A percentile compares a stretch with the other conserved stretches of the same genome.
Conservation (phyloP, 2,113 vertebrate species). For the Brienomyrus brachyistius region DNA sequence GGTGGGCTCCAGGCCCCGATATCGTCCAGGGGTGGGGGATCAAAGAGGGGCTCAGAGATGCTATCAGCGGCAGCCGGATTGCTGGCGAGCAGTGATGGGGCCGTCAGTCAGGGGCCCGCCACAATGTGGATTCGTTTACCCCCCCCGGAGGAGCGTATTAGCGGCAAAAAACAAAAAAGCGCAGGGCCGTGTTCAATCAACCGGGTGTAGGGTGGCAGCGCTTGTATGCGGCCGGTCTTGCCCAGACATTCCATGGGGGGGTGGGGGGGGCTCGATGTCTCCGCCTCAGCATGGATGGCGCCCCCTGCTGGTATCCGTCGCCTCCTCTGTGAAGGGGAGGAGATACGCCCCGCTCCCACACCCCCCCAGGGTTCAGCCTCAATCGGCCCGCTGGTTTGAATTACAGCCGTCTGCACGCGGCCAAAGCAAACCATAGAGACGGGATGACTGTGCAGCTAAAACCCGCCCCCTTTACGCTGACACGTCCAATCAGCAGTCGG, state of each 20-base stretch:
- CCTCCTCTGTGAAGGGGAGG: not conserved
- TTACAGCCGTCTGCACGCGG: not conserved
- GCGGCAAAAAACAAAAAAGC: slow-evolving; percentile 1
- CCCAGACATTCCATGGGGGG: not conserved
- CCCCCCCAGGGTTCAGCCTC: not conserved
- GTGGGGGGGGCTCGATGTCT: not conserved
- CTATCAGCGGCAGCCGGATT: slow-evolving; percentile 46
- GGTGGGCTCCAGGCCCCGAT: not conserved
- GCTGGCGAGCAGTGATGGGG: slow-evolving; percentile 55
- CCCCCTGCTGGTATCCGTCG: not conserved
- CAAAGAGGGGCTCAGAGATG: slow-evolving; percentile 51
- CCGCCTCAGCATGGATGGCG: not conserved
- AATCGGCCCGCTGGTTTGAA: not conserved
- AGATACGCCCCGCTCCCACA: not conserved
- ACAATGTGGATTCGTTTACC: slow-evolving; percentile 64
- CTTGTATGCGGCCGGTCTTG: not conserved
- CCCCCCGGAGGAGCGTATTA: slow-evolving; percentile 36
- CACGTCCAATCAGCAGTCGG: not conserved
- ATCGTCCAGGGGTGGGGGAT: slow-evolving; percentile 29
- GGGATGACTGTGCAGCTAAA: not conserved
- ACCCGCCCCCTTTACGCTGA: not conserved
- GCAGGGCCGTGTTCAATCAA: slow-evolving; percentile 44
- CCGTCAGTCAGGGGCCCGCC: slow-evolving; percentile 55
- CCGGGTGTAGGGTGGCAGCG: slow-evolving; percentile 3
- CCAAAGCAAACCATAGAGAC: not conserved